Evolutionary conservation across 2,113 vertebrate genomes (phyloP).

Genomic region (Tragelaphus strepsiceros): DNA sequence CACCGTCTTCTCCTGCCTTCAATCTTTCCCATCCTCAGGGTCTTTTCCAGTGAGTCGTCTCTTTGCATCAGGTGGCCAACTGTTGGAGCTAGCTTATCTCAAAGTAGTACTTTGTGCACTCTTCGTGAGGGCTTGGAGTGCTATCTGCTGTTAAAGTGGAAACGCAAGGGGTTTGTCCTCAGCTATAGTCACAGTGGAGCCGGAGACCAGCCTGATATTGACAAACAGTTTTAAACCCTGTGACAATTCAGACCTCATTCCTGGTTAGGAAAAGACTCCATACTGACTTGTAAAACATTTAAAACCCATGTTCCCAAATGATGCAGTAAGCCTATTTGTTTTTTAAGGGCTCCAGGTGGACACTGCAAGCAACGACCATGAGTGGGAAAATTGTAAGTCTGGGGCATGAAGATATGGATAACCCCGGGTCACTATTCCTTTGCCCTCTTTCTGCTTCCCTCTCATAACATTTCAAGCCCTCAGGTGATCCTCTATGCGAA

Average conservation of each 20-base stretch:
- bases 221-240: neutral
- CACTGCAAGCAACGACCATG: conserved; percentile 94
- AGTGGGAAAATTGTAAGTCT: conserved; percentile 90
- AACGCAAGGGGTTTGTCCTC: neutral
- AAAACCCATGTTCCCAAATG: neutral
- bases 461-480: neutral
- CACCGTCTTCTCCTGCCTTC: neutral
- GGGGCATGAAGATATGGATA: no score
- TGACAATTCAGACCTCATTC: neutral
- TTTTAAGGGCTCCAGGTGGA: conserved; percentile 94
- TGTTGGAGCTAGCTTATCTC: neutral
- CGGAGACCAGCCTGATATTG: neutral
- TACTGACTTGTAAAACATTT: neutral
- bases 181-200: neutral
- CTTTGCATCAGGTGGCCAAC: neutral
- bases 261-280: neutral
- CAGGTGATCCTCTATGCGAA: neutral
- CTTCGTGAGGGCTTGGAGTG: accelerated
- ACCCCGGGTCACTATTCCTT: neutral
- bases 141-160: neutral
- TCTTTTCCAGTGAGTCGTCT: neutral
- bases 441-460: neutral
- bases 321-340: conserved; percentile 2
- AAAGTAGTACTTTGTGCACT: neutral
- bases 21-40: neutral